These are phyloP conservation scores for Drosophila grimshawi DNA, from an alignment of 1,140 invertebrate genomes.

Conservation along the genomic window DNA sequence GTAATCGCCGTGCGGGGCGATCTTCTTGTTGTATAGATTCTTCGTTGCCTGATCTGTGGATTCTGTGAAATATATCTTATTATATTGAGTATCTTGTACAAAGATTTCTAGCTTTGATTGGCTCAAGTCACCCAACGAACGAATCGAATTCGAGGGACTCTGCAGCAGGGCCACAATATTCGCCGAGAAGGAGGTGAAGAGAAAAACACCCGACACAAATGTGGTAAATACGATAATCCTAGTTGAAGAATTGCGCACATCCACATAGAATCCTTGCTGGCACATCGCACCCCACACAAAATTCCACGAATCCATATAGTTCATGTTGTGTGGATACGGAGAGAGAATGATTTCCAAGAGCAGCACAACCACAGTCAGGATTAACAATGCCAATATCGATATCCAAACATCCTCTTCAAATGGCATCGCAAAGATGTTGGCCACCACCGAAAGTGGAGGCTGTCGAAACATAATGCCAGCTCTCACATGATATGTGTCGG, in stretches of 20 bases:
- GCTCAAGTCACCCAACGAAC: conserved; percentile 85
- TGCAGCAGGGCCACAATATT: conserved; percentile 87
- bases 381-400: conserved; percentile 81
- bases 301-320: conserved; percentile 84
- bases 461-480: conserved; percentile 87
- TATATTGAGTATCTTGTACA: conserved; percentile 86
- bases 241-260: conserved; percentile 84
- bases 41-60: conserved; percentile 85
- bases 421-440: conserved; percentile 88
- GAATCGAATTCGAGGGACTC: conserved; percentile 86
- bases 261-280: conserved; percentile 87
- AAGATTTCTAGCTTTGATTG: conserved; percentile 86
- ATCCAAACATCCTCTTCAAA: conserved; percentile 88
- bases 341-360: conserved; percentile 64
- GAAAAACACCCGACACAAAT: conserved; percentile 86
- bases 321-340: conserved; percentile 70
- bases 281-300: conserved; percentile 87
- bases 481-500: conserved; percentile 85
- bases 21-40: conserved; percentile 85
- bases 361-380: conserved; percentile 72
- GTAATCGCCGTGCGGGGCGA: conserved; percentile 85
- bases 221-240: conserved; percentile 86
- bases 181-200: conserved; percentile 87
- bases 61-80: conserved; percentile 86
- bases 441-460: conserved; percentile 88